Conservation (phyloP, 2,888 invertebrate species). For the Stenoptilia bipunctidactyla region DNA sequence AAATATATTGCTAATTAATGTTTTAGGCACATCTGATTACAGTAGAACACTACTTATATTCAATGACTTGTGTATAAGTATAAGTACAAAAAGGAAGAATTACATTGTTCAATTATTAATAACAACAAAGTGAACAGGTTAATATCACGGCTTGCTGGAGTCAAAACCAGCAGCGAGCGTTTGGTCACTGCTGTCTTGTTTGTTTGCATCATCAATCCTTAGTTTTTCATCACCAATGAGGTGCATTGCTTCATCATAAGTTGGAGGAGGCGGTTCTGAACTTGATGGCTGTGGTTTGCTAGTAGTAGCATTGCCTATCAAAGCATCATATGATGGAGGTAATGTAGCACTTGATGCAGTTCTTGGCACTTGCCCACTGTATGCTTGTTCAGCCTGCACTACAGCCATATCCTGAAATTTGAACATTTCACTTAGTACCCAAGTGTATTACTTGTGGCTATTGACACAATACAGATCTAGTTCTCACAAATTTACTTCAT, state of each 20-base stretch:
- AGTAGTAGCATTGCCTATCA: slow-evolving; percentile 50
- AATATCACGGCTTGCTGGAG: slow-evolving; percentile 46
- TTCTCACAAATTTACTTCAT: too few species aligned
- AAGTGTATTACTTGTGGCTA: too few species aligned
- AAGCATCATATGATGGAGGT: slow-evolving; percentile 75
- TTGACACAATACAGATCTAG: too few species aligned
- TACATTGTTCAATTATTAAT: slow-evolving; percentile 27
- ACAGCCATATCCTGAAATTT: slow-evolving; percentile 71
- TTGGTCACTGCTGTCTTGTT: slow-evolving; percentile 50
- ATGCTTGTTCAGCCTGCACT: slow-evolving; percentile 67
- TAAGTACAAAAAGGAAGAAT: slow-evolving; percentile 62
- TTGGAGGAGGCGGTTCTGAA: slow-evolving; percentile 73
- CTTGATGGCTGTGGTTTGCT: slow-evolving; percentile 57
- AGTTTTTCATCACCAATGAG: slow-evolving; percentile 60
- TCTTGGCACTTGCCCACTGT: slow-evolving; percentile 62
- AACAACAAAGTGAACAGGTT: slow-evolving; percentile 14
- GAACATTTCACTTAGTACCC: too few species aligned
- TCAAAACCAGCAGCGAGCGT: slow-evolving; percentile 30
- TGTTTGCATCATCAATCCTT: slow-evolving; percentile 33
- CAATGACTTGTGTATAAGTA: slow-evolving; percentile 25
- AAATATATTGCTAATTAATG: slow-evolving; percentile 37
- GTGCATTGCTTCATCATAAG: slow-evolving; percentile 75
- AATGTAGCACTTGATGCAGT: slow-evolving; percentile 70
- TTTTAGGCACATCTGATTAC: slow-evolving; percentile 52
- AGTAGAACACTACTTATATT: slow-evolving; percentile 34